Evolutionary conservation across 2,113 vertebrate genomes (phyloP), one percentile per base, ranked within the genome.

Genomic region (Vulpes lagopus): DNA sequence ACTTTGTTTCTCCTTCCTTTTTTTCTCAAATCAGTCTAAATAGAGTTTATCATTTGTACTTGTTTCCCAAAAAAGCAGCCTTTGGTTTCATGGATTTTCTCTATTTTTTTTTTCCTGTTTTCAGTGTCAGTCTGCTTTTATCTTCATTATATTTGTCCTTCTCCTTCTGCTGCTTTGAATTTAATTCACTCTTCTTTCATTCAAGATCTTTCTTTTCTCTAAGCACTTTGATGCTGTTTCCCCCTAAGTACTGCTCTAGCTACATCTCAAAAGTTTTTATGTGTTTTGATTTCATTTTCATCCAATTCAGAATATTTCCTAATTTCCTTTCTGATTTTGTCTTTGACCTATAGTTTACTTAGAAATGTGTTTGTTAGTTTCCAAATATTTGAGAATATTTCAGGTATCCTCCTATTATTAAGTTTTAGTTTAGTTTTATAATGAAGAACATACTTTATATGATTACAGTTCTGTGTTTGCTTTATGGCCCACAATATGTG

Each of bases 391-490:
- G 8, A 65, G 11, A 59, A 73, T 65, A 81, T 92, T 81, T 35
- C 73, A 74, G 16, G 30, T 88, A 82, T 74, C 27, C 59, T 85
- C 3, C 51, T 88, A 22, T 74, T 74, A 57, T 43, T 64, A 43
- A 73, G 62, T 76, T 78, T 90, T 73, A 64, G 19, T 81, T 95
- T 82, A 88, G 65, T 57, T 96, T 86, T 93, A 23, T 93, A 74
- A 65, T 59, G 57, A 32, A 81, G 20, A 85, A 79, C 7, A 62
- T 79, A 80, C 51, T 94, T 79, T 23, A 16, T 55, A 35, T 62
- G 23, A 60, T 69, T 84, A 60, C 0, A 80, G 10, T 71, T 81
- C 25, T 89, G 7, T 78, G 32, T 83, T 82, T 94, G 17, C 25
- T 73, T 95, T 80, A 49, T 71, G 79, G 8, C 55, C 62, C 25